Evolutionary conservation across 2,113 vertebrate species (phyloP), one percentile per base, ranked within the genome.

Genomic region (Merops nubicus): DNA sequence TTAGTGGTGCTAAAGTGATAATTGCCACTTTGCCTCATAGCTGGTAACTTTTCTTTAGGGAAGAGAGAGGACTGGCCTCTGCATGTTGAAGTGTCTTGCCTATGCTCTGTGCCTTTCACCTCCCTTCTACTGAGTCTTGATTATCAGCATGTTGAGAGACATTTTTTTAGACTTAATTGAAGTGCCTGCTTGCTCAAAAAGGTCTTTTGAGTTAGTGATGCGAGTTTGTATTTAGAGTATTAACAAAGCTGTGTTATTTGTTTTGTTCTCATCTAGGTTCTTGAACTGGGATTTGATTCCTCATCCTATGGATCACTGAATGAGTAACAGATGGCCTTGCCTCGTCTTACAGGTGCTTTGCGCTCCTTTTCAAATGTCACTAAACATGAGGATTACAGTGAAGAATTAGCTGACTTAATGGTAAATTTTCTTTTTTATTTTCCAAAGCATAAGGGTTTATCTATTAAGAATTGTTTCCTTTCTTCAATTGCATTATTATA

Each of bases 321-420:
- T 95, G 86, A 84, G 83, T 97, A 97, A 97, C 96, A 97, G 54
- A 99, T 99, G 99, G 98, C 98, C 98, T 98, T 99, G 97, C 99
- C 99, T 83, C 98, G 99, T 64, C 99, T 99, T 95, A 99, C 99
- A 29, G 99, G 99, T 84, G 99, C 99, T 22, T 97, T 99, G 91
- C 99, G 99, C 96, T 99, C 99, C 89, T 99, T 99, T 98, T 99
- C 99, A 97, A 99, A 98, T 95, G 99, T 99, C 98, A 99, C 98
- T 98, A 99, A 98, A 96, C 98, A 98, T 96, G 99, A 99, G 75
- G 98, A 99, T 98, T 97, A 98, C 69, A 97, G 92, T 67, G 98
- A 98, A 73, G 98, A 99, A 93, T 97, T 98, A 48, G 98, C 94
- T 97, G 99, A 99, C 92, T 98, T 99, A 91, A 99, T 97, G 99